Percentiles rank a stretch among this genome's conserved stretches.
These are phyloP conservation scores for Mechanitis messenoides DNA, from an alignment of 2,888 invertebrate species.

Conservation along the genomic window DNA sequence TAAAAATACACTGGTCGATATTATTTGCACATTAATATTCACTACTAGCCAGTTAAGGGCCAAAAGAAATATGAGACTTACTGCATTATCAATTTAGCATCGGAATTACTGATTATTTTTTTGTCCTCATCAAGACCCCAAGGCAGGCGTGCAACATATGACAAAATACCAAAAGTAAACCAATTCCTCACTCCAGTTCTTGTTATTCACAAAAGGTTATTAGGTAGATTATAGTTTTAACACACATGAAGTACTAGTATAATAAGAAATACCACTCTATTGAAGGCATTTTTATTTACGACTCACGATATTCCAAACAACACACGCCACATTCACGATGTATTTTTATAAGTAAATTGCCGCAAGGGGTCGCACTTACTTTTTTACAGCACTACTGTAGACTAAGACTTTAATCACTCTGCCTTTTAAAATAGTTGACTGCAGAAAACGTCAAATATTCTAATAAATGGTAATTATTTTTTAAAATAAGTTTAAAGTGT, in stretches of 20 bases:
- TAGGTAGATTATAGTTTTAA: conserved; percentile 43
- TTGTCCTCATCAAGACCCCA: conserved; percentile 71
- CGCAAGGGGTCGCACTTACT: conserved; percentile 56
- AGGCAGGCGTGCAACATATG: conserved; percentile 75
- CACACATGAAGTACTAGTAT: conserved; percentile 50
- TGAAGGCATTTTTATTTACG: conserved; percentile 73
- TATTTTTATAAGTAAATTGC: conserved; percentile 57
- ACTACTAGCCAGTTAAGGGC: conserved; percentile 27
- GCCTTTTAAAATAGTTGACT: not conserved
- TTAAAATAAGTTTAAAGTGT: conserved; percentile 5
- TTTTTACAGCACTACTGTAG: conserved; percentile 20
- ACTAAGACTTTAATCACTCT: conserved; percentile 11
- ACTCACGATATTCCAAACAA: conserved; percentile 72
- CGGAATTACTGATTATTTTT: conserved; percentile 69
- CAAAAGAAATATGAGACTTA: conserved; percentile 55
- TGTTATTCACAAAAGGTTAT: conserved; percentile 40
- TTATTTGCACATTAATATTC: conserved; percentile 24
- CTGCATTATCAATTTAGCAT: conserved; percentile 72
- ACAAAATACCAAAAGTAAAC: conserved; percentile 63
- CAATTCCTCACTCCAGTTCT: conserved; percentile 44
- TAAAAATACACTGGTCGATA: conserved; percentile 27
- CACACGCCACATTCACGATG: conserved; percentile 77
- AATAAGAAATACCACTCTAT: conserved; percentile 50
- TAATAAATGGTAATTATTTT: not conserved
- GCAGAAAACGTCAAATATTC: too few relatives aligned